phyloP scores from a whole-genome alignment of 2,797 vertebrate genomes.

The Poecilia velifera region DNA sequence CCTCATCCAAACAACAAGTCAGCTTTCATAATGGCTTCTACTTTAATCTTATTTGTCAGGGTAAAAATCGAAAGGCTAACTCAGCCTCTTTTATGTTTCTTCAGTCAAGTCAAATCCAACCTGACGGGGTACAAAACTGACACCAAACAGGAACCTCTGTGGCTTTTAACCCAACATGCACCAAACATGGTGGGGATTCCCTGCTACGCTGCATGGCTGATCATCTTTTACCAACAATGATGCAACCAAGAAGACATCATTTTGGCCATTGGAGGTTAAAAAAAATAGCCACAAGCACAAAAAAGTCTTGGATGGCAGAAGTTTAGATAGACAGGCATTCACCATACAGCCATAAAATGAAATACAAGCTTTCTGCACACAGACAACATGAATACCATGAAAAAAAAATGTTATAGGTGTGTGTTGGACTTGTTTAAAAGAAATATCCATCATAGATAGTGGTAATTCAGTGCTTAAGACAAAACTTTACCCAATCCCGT shows the following conservation, averaged over 20 bases:
- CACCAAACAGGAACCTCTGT: slow-evolving; percentile 11
- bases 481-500: slow-evolving; percentile 25
- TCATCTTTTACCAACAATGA: slow-evolving; percentile 48
- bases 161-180: slow-evolving; percentile 16
- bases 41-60: slow-evolving; percentile 11
- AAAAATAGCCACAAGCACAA: slow-evolving; percentile 42
- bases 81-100: slow-evolving; percentile 23
- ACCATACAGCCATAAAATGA: slow-evolving; percentile 4
- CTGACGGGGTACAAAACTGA: slow-evolving; percentile 23
- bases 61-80: background rate
- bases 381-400: slow-evolving; percentile 34
- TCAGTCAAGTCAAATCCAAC: slow-evolving; percentile 41
- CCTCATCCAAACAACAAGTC: slow-evolving; percentile 10
- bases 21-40: background rate
- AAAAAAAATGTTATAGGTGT: slow-evolving; percentile 20
- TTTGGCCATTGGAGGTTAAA: slow-evolving; percentile 17
- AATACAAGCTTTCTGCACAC: background rate
- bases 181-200: slow-evolving; percentile 23
- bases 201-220: slow-evolving; percentile 25
- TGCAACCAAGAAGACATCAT: slow-evolving; percentile 44
- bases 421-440: slow-evolving; percentile 14
- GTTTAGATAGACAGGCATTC: slow-evolving; percentile 22
- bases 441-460: slow-evolving; percentile 28
- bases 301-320: background rate
- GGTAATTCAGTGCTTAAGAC: slow-evolving; percentile 24